Conservation (phyloP, 2,113 vertebrate genomes). For the Otis tarda region DNA sequence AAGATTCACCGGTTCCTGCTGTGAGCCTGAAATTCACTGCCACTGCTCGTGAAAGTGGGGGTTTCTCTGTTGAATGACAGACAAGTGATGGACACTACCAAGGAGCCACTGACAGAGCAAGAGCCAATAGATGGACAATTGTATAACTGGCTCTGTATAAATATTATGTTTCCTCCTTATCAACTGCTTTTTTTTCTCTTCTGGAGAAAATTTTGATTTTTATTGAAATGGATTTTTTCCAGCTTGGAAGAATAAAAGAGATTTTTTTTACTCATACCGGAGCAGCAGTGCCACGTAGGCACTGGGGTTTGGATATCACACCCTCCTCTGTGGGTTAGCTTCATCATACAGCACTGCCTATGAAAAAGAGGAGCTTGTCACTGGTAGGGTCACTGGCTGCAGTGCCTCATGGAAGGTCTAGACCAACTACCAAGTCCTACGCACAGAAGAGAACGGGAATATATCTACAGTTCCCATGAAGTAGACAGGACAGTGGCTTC, state of each 20-base stretch:
- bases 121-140: background rate
- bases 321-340: background rate
- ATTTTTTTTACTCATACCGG: background rate
- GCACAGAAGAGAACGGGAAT: background rate
- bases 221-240: background rate
- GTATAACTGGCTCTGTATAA: background rate
- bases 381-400: background rate
- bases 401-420: background rate
- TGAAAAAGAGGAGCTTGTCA: background rate
- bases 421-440: background rate
- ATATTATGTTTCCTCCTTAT: background rate
- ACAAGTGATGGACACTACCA: background rate
- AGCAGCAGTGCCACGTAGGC: background rate
- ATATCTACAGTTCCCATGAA: background rate
- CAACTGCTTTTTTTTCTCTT: background rate
- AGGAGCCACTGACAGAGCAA: background rate
- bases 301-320: background rate
- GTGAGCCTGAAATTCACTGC: background rate
- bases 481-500: background rate
- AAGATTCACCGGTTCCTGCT: background rate
- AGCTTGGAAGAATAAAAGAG: background rate
- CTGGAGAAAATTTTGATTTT: background rate
- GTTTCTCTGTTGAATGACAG: background rate
- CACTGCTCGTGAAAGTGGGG: accelerated
- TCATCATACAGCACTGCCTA: background rate